Evolutionary conservation across 2,113 vertebrate species (phyloP), one percentile per base, ranked within the genome.

Genomic region (Taurulus bubalis): DNA sequence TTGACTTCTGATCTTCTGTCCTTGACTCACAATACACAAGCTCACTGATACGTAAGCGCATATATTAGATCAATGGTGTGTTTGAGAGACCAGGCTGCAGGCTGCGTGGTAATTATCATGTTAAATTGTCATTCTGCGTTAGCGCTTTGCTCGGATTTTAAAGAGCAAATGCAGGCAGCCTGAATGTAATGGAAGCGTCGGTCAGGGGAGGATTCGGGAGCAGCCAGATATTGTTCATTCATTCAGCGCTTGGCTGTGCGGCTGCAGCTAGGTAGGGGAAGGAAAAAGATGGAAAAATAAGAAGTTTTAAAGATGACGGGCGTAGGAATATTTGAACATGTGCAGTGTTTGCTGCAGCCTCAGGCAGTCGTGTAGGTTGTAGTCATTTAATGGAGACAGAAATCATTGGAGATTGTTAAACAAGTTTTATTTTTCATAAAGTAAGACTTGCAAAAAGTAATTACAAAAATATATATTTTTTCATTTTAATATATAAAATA

Each of bases 181-280:
- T 62, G 65, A 56, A 38, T 14, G 80, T 78, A 84, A 91, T 86
- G 87, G 87, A 88, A 81, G 16, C 22, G 18, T 72, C 58, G 66
- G 81, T 86, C 81, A 73, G 83, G 56, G 83, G 65, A 75, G 72
- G 76, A 63, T 45, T 79, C 69, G 66, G 83, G 56, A 64, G 64
- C 77, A 42, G 82, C 92, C 91, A 93, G 88, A 87, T 56, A 90
- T 90, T 93, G 93, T 93, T 89, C 88, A 93, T 91, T 94, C 90
- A 94, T 91, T 24, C 79, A 58, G 71, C 4, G 18, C 60, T 74
- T 26, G 58, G 73, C 78, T 42, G 59, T 60, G 69, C 80, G 75
- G 87, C 89, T 85, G 78, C 69, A 66, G 83, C 66, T 12, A 3
- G 51, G 73, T 68, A 34, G 79, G 65, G 69, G 80, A 84, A 89